Evolutionary conservation across 2,888 invertebrate species (phyloP), one percentile per base, ranked within the genome.

Genomic region (Drosophila villosipedis): DNA sequence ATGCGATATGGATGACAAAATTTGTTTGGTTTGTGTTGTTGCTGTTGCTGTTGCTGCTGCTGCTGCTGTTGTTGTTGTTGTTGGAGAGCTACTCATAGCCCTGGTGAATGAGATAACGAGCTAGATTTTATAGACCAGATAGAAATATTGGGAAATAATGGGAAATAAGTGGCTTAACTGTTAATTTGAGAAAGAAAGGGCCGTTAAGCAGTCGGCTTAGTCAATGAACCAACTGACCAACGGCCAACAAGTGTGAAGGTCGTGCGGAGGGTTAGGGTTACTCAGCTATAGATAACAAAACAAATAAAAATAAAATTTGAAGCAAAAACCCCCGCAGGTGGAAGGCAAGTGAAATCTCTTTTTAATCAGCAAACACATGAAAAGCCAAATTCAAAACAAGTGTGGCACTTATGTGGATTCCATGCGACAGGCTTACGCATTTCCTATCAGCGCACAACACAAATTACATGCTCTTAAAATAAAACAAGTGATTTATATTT

Each of bases 131-230:
- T 78, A 66, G 70, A 68, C 37, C 47, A 60, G 53, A 35, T 68
- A 62, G 68, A 68, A 63, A 60, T 72, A 73, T 79, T 76, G 82
- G 80, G 82, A 83, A 84, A 83, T 61, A 73, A n/a, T n/a, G n/a
- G n/a, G n/a, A n/a, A 19, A 19, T 33, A 71, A 61, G 52, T 43
- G 52, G 68, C 53, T 28, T 43, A 63, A 68, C 30, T n/a, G 41
- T 50, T 25, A 14, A 35, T 49, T 25, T 50, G 22, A 33, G 52
- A 22, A 68, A 52, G 54, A 16, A 58, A 62, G 53, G 33, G 31
- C 53, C 54, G 68, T 78, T 72, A 71, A 70, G 68, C 70, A 66
- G 43, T 63, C 14, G 31, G 52, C 43, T 84, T 87, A 84, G 78
- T 84, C 84, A 84, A 69, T 59, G 62, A 65, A 63, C 52, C 19